phyloP scores from a whole-genome alignment of 2,797 vertebrate species.

The Oceanodroma leucorhoa region DNA sequence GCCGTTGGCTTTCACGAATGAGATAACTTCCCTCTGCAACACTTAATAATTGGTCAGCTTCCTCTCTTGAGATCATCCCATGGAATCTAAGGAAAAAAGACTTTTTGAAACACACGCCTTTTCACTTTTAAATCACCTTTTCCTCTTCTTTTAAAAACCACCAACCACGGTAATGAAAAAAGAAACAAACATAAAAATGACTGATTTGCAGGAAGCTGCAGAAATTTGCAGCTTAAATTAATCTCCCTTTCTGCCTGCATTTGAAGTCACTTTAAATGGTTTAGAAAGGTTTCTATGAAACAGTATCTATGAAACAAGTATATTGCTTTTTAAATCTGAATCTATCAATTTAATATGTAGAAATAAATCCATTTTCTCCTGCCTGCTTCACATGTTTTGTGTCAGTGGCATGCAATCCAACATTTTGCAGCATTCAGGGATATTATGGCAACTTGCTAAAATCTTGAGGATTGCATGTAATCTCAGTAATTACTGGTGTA shows the following conservation, averaged over 20 bases:
- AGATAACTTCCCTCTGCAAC: conserved; percentile 97
- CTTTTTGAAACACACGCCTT: conserved; percentile 1
- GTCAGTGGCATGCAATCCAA: neutral
- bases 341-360: neutral
- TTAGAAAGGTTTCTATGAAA: conserved; percentile 6
- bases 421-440: neutral
- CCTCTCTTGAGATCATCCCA: conserved; percentile 97
- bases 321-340: neutral
- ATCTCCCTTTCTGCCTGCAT: neutral
- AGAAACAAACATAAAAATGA: neutral
- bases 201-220: neutral
- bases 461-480: neutral
- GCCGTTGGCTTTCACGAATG: conserved; percentile 97
- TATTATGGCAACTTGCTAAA: neutral
- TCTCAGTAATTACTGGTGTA: conserved; percentile 28
- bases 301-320: neutral
- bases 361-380: conserved; percentile 36
- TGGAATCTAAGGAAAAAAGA: conserved; percentile 85
- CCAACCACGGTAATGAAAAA: neutral
- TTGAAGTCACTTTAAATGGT: conserved; percentile 16
- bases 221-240: neutral
- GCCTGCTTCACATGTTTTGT: neutral
- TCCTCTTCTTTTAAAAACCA: conserved; percentile 13
- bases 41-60: conserved; percentile 91
- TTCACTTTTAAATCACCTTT: neutral